Conservation (phyloP, 1,140 invertebrate species). For the Pteromalus puparum region DNA sequence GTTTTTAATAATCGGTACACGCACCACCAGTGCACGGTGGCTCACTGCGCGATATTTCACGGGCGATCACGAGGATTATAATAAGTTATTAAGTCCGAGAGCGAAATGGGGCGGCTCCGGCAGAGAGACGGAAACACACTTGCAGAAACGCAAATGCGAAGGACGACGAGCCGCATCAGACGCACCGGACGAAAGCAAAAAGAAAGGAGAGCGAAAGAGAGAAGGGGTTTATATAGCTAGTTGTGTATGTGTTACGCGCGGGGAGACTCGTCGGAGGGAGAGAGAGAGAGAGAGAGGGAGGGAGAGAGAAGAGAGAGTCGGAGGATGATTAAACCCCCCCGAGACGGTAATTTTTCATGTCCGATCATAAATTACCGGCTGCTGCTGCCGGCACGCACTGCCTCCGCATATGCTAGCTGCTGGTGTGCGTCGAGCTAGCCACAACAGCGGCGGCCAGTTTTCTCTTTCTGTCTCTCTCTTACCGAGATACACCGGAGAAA, state of each 20-base stretch:
- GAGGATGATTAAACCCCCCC: constrained; percentile 71
- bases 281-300: constrained; percentile 48
- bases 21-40: neutral
- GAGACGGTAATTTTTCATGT: constrained; percentile 74
- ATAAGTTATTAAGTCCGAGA: constrained; percentile 67
- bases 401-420: constrained; percentile 61
- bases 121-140: constrained; percentile 40
- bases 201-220: constrained; percentile 49
- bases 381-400: constrained; percentile 56
- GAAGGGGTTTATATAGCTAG: constrained; percentile 14
- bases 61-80: constrained; percentile 58
- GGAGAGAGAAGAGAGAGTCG: constrained; percentile 54
- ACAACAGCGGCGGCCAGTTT: constrained; percentile 50
- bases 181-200: constrained; percentile 18
- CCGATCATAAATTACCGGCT: constrained; percentile 72
- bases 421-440: constrained; percentile 47
- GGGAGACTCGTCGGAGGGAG: neutral
- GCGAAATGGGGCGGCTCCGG: constrained; percentile 48
- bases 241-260: constrained; percentile 17
- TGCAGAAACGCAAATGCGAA: constrained; percentile 9
- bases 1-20: neutral
- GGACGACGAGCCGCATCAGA: neutral
- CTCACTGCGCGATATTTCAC: neutral
- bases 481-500: constrained; percentile 66
- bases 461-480: neutral